Base-by-base conservation (phyloP, 2,888 invertebrate species). In the Oscheius sp. region DNA sequence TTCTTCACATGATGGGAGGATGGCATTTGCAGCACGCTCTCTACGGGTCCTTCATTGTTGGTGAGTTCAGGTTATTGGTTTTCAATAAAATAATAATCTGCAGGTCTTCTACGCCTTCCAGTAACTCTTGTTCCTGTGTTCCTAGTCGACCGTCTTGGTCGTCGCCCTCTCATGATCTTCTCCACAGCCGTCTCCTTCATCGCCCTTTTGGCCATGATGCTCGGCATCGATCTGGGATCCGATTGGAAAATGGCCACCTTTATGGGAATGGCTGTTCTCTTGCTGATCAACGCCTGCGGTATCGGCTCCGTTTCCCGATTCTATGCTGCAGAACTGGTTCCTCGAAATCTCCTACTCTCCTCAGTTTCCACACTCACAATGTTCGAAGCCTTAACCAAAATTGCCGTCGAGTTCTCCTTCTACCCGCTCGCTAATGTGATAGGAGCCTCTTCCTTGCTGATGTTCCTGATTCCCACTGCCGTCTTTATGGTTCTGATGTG, bases 101-200 rank as follows among this genome's bases (percentile, higher is more conserved):
- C 59, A 75, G 77, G 75, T 33, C 74, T 81, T 33, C 74, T 79
- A 47, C 81, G 81, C 51, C 73, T 81, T 33, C 81, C 79, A 5
- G 71, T 76, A n/a, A 81, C 81, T 70, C 73, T 81, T 11, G 68
- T 81, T 35, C 81, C 81, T 10, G 81, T 81, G n/a, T 68, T 81
- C 65, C 74, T 79, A 42, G 81, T 81, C 13, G 81, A 81, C 58
- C 66, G 75, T 50, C 59, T 81, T 29, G 81, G 81, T 53, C 79
- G 81, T 53, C 76, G 81, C 37, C 79, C 79, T 47, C 70, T 81
- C 10, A 70, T 81, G 60, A 71, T 78, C 70, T 58, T 72, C 48
- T 77, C 76, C 50, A 79, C 73, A 2, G 74, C 48, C 29, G 53
- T 79, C 66, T 66, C 76, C 50, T 66, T 73, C 59, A 10, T 78